These are phyloP conservation scores for Oscheius sp. DNA, from an alignment of 2,888 invertebrate genomes.

Conservation along the genomic window DNA sequence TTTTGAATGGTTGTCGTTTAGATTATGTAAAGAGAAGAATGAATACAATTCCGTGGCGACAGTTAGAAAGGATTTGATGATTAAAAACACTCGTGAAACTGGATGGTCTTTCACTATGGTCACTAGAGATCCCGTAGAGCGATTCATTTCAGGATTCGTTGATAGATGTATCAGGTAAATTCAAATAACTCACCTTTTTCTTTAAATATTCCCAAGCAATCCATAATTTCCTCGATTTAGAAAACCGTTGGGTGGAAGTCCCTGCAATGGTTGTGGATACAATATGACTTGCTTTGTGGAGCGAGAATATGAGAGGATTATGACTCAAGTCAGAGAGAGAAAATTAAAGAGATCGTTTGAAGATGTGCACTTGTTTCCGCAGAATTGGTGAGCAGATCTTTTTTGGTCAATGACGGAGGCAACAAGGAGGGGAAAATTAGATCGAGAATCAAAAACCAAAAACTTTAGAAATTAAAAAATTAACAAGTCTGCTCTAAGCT, in stretches of 20 bases:
- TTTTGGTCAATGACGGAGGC: too few species aligned
- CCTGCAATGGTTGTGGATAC: conserved; percentile 63
- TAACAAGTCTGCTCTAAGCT: too few species aligned
- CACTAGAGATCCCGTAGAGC: conserved; percentile 62
- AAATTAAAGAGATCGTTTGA: conserved; percentile 52
- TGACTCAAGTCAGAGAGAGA: conserved; percentile 38
- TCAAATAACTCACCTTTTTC: conserved; percentile 3
- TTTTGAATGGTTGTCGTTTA: conserved; percentile 29
- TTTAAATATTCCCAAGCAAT: neutral
- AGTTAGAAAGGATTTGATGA: conserved; percentile 34
- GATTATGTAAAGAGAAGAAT: conserved; percentile 56
- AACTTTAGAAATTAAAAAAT: too few species aligned
- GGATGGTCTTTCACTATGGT: conserved; percentile 57
- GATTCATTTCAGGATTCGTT: conserved; percentile 65
- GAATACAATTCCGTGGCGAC: conserved; percentile 37
- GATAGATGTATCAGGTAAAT: conserved; percentile 64
- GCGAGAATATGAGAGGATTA: conserved; percentile 59
- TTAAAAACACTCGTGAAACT: conserved; percentile 27
- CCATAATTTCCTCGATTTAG: conserved; percentile 31
- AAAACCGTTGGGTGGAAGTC: conserved; percentile 41
- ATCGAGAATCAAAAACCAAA: too few species aligned
- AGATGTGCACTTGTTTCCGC: conserved; percentile 65
- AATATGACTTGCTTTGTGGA: conserved; percentile 66
- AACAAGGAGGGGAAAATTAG: too few species aligned
- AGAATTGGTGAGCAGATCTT: conserved; percentile 56